A percentile compares a stretch with the other conserved stretches of the same genome.
Evolutionary conservation across 2,797 vertebrate species (phyloP).

Genomic region (Danio choprae): DNA sequence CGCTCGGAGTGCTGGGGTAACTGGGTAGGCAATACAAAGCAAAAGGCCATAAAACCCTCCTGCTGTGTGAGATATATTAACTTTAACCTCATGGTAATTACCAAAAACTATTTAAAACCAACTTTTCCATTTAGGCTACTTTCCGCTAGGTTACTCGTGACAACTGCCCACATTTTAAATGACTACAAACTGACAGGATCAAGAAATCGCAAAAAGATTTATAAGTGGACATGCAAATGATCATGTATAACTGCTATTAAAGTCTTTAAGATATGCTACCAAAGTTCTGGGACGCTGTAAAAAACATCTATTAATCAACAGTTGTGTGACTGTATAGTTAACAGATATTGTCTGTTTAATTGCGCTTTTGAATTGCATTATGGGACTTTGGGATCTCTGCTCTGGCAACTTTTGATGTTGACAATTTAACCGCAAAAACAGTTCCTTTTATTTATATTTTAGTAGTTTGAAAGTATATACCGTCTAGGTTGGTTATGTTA

Average conservation of each 20-base stretch:
- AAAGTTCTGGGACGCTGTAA: no score
- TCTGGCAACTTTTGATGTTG: no score
- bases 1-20: conserved; percentile 73
- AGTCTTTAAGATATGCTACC: no score
- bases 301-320: no score
- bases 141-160: conserved; percentile 52
- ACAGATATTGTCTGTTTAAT: no score
- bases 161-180: conserved; percentile 58
- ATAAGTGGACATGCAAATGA: conserved; percentile 43
- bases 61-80: conserved; percentile 75
- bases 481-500: no score
- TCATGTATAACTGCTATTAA: conserved; percentile 16
- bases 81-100: conserved; percentile 77
- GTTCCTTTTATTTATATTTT: no score
- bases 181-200: conserved; percentile 57
- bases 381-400: no score
- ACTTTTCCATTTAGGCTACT: conserved; percentile 69
- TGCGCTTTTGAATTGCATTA: no score
- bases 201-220: conserved; percentile 42
- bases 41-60: conserved; percentile 76
- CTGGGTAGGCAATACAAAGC: conserved; percentile 73
- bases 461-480: no score
- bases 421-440: no score
- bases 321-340: no score
- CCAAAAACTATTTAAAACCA: conserved; percentile 70